phyloP scores from a whole-genome alignment of 2,888 invertebrate genomes.

The Hypomecis atomaria region DNA sequence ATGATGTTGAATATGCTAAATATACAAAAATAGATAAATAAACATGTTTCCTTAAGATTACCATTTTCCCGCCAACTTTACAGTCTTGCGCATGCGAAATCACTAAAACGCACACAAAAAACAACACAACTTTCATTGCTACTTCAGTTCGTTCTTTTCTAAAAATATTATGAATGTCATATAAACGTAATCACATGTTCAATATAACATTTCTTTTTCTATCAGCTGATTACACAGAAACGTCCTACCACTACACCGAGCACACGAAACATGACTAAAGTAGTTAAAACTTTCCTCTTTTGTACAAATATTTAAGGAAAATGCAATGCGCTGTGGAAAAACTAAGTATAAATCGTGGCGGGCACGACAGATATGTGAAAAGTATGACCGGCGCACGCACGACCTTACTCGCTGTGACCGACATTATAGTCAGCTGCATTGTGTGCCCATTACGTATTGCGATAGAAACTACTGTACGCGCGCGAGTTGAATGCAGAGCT shows the following conservation, averaged over 20 bases:
- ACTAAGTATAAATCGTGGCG: conserved; percentile 4
- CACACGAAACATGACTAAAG: background rate
- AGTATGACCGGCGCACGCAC: conserved; percentile 50
- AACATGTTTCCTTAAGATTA: no score
- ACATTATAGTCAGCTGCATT: conserved; percentile 52
- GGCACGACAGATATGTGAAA: conserved; percentile 34
- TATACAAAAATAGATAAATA: no score
- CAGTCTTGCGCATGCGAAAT: conserved; percentile 65
- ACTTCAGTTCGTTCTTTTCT: conserved; percentile 15
- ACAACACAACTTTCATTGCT: conserved; percentile 30
- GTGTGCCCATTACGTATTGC: conserved; percentile 48
- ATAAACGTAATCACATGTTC: no score
- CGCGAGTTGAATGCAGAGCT: no score
- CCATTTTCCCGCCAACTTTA: conserved; percentile 69
- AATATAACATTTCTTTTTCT: background rate
- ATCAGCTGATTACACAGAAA: background rate
- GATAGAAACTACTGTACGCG: conserved; percentile 36
- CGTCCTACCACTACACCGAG: background rate
- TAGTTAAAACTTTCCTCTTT: background rate
- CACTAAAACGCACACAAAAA: conserved; percentile 46
- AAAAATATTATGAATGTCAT: background rate
- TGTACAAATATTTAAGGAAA: conserved; percentile 4
- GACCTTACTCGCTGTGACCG: conserved; percentile 61
- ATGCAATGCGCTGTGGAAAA: background rate
- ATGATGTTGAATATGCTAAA: no score